A percentile compares a stretch with the other conserved stretches of the same genome.
Conservation (phyloP, 2,797 vertebrate species). For the Onychomys torridus region DNA sequence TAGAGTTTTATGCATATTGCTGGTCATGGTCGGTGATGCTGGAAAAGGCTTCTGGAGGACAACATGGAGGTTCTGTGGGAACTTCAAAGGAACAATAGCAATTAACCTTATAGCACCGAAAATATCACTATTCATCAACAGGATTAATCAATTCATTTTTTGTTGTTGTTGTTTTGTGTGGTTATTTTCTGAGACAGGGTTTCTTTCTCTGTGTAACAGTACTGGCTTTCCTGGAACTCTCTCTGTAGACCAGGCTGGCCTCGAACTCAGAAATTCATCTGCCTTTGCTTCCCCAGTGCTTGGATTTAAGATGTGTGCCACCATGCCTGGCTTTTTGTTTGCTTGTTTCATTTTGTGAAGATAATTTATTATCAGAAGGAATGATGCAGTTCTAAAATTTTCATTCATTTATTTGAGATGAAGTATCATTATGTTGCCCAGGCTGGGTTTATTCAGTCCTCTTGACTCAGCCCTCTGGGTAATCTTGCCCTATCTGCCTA, state of each 20-base stretch:
- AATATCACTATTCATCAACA: neutral
- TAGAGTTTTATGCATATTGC: neutral
- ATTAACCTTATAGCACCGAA: neutral
- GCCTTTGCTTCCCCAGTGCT: neutral
- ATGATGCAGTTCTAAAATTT: neutral
- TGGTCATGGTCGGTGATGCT: neutral
- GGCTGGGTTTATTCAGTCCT: neutral
- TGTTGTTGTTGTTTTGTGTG: neutral
- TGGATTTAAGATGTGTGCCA: neutral
- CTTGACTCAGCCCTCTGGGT: neutral
- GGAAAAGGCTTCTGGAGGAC: neutral
- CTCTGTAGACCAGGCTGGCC: neutral
- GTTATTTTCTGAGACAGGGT: neutral
- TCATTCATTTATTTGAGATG: neutral
- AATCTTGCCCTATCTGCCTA: neutral
- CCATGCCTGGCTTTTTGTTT: neutral
- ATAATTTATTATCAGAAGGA: neutral
- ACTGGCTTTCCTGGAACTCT: neutral
- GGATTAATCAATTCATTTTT: neutral
- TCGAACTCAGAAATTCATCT: neutral
- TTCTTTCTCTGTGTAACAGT: neutral
- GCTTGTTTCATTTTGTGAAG: neutral
- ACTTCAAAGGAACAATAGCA: neutral
- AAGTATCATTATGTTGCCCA: neutral
- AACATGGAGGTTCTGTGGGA: neutral